phyloP scores from a whole-genome alignment of 2,888 invertebrate genomes.

The Chrysotoxum bicinctum region DNA sequence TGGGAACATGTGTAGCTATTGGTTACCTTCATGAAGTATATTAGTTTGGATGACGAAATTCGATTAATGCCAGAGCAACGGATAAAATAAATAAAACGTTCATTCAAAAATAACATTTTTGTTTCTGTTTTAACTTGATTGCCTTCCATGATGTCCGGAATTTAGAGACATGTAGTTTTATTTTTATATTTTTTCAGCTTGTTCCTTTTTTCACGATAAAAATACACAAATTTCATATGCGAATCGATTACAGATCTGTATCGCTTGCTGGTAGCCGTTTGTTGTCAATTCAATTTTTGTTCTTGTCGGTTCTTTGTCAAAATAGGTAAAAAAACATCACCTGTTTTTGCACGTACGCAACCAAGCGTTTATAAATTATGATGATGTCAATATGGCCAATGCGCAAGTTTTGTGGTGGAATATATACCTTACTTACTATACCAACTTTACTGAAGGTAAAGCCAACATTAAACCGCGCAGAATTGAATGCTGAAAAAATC shows the following conservation, averaged over 20 bases:
- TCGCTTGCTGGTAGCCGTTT: conserved; percentile 7
- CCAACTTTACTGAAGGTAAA: not conserved
- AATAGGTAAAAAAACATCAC: not conserved
- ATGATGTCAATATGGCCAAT: not conserved
- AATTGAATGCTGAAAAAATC: too few species aligned
- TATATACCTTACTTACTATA: not conserved
- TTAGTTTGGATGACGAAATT: not conserved
- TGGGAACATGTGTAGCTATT: not conserved
- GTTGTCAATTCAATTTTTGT: conserved; percentile 27
- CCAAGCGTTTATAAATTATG: not conserved
- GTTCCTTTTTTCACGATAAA: not conserved
- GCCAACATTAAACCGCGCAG: not conserved
- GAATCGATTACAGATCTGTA: conserved; percentile 14
- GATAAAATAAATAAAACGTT: not conserved
- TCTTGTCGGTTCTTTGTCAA: not conserved
- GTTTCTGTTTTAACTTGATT: conserved; percentile 7
- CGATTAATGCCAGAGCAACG: not conserved
- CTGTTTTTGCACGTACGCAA: not conserved
- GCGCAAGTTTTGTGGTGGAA: not conserved
- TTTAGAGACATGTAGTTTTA: conserved; percentile 9
- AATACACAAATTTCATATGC: not conserved
- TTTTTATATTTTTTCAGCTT: conserved; percentile 7
- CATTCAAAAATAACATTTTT: conserved; percentile 6
- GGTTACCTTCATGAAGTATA: not conserved
- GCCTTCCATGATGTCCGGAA: conserved; percentile 1